Conservation (phyloP, 1,140 invertebrate species). For the Drosophila navojoa region DNA sequence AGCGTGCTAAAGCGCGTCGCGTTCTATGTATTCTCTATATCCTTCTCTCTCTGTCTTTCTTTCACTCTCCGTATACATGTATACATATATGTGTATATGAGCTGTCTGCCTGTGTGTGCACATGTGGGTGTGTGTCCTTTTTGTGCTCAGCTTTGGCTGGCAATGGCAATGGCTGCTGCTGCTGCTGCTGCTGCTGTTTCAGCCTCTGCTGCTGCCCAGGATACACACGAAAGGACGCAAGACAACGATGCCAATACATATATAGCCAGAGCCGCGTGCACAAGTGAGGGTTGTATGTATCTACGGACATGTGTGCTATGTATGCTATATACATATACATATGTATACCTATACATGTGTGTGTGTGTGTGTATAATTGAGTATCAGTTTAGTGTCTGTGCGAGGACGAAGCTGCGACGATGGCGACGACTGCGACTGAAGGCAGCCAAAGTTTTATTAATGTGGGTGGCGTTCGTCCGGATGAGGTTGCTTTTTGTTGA, state of each 20-base stretch:
- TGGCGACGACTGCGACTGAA: slow-evolving; percentile 48
- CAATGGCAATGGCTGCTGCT: slow-evolving; percentile 71
- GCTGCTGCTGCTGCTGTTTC: slow-evolving; percentile 52
- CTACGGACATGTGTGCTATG: slow-evolving; percentile 29
- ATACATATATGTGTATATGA: background rate
- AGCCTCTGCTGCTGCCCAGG: slow-evolving; percentile 48
- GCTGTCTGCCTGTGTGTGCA: slow-evolving; percentile 13
- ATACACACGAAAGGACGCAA: slow-evolving; percentile 46
- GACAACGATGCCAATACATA: slow-evolving; percentile 37
- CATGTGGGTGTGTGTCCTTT: slow-evolving; percentile 44
- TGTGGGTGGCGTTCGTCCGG: slow-evolving; percentile 45
- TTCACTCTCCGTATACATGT: background rate
- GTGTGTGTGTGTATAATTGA: slow-evolving; percentile 69
- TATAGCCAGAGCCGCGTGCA: slow-evolving; percentile 9
- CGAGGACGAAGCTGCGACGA: slow-evolving; percentile 30
- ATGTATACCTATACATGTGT: slow-evolving; percentile 32
- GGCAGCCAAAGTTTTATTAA: slow-evolving; percentile 80
- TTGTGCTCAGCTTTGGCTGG: slow-evolving; percentile 48
- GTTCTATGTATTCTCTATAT: slow-evolving; percentile 8
- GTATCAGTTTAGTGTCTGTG: slow-evolving; percentile 78
- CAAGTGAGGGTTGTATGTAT: slow-evolving; percentile 43
- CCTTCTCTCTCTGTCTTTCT: background rate
- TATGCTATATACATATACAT: slow-evolving; percentile 8
- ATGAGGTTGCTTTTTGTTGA: slow-evolving; percentile 59
- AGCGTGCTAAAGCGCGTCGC: slow-evolving; percentile 11